A percentile compares a stretch with the other conserved stretches of the same genome.
phyloP scores from a whole-genome alignment of 2,888 invertebrate genomes.

The Palloptera scutellata region DNA sequence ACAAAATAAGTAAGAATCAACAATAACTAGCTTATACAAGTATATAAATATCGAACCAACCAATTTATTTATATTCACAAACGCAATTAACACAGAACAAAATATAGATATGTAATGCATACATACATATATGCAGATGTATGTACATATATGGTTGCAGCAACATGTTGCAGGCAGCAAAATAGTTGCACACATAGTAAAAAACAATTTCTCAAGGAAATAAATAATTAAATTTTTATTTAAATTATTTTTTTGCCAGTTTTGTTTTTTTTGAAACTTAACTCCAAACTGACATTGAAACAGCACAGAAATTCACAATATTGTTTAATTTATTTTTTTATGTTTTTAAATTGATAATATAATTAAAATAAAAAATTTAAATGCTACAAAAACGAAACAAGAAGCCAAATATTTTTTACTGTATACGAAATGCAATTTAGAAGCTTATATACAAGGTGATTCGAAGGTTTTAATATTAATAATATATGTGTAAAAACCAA shows the following conservation, averaged over 20 bases:
- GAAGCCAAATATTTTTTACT: not conserved
- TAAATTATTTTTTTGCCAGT: slow-evolving; percentile 11
- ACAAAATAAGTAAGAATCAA: not conserved
- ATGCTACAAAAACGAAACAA: slow-evolving; percentile 26
- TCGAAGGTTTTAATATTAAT: no score
- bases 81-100: slow-evolving; percentile 28
- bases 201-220: slow-evolving; percentile 1
- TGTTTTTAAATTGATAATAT: slow-evolving; percentile 17
- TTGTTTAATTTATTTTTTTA: slow-evolving; percentile 5
- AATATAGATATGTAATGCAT: not conserved
- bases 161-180: slow-evolving; percentile 31
- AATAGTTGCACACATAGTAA: slow-evolving; percentile 24
- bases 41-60: slow-evolving; percentile 28
- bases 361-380: not conserved
- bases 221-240: slow-evolving; percentile 12
- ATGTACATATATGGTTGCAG: slow-evolving; percentile 23
- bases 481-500: no score
- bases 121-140: not conserved
- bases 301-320: slow-evolving; percentile 40
- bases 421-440: no score
- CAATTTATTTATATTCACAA: slow-evolving; percentile 25
- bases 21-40: slow-evolving; percentile 13
- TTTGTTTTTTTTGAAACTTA: slow-evolving; percentile 23
- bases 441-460: no score
- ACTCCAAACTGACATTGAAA: slow-evolving; percentile 46